Evolutionary conservation across 1,140 invertebrate genomes (phyloP), one percentile per base, ranked within the genome.

Genomic region (Drosophila equinoxialis): DNA sequence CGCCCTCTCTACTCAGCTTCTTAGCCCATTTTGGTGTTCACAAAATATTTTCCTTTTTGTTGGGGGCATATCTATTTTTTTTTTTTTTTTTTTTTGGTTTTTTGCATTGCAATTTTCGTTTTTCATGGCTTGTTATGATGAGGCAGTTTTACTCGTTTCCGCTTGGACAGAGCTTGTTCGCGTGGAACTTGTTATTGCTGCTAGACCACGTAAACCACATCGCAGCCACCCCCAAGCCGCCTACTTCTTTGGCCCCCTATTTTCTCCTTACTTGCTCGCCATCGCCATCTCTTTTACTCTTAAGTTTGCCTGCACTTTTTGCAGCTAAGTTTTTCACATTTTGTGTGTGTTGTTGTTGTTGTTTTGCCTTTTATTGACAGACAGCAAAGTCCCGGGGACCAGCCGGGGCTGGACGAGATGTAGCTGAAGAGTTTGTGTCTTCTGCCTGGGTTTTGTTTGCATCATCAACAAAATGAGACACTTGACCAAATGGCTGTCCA

Each of bases 381-480:
- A 70, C 72, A 62, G 71, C 54, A 23, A 51, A 51, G 45, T 11
- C 45, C 17, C 17, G 45, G 17, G 45, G 17, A 10, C 45, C 6
- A 39, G 37, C 8, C 10, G 37, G 37, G 10, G 45, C 6, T 14
- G 42, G 14, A 20, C 7, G 7, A 8, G 45, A 20, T 30, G 14
- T 4, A 33, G 33, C 37, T 60, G 26, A 26, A 51, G 63, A 51
- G 57, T 42, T 58, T 54, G 45, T 26, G 35, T 60, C 57, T 54
- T 20, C 23, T 10, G 63, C 64, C 65, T 67, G 77, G 17, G 8
- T 51, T 81, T 79, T 81, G 75, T 75, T 75, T 85, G 75, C 75
- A 66, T 77, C 83, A 79, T 82, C 77, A 81, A 82, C 69, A 87
- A 87, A 86, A 87, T 83, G 72, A 87, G 83, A 64, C 67, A 82